phyloP scores from a whole-genome alignment of 2,888 invertebrate genomes.

The Protodeltote pygarga region DNA sequence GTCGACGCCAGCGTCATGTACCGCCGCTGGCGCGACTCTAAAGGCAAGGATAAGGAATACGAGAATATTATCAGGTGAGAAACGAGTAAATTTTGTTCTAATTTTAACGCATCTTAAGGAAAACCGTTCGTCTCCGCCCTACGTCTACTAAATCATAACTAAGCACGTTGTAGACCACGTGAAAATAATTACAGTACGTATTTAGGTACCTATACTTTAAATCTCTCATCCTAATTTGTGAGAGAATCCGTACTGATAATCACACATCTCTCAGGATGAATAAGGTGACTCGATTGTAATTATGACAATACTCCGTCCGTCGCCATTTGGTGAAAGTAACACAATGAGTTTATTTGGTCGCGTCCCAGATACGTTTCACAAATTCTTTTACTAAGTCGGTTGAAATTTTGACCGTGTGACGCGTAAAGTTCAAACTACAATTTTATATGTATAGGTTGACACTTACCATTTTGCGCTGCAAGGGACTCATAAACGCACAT shows the following conservation, averaged over 20 bases:
- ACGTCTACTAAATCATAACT: too few relatives aligned
- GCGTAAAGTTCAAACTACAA: background rate
- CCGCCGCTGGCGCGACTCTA: conserved; percentile 98
- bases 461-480: too few relatives aligned
- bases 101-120: too few relatives aligned
- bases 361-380: conserved; percentile 29
- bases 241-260: too few relatives aligned
- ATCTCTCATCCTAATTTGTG: conserved; percentile 11
- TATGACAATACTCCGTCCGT: conserved; percentile 9
- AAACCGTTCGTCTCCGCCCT: too few relatives aligned
- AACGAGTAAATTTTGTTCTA: too few relatives aligned
- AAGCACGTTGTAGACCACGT: too few relatives aligned
- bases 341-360: conserved; percentile 43
- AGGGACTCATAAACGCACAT: too few relatives aligned
- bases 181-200: too few relatives aligned
- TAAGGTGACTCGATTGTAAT: conserved; percentile 17
- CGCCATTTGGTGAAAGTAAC: conserved; percentile 39
- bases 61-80: conserved; percentile 98
- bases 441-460: too few relatives aligned
- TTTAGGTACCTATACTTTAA: too few relatives aligned
- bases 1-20: conserved; percentile 99
- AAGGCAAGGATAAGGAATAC: conserved; percentile 99
- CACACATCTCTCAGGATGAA: too few relatives aligned
- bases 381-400: conserved; percentile 24
- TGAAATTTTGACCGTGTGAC: conserved; percentile 11